phyloP scores from a whole-genome alignment of 2,888 invertebrate genomes.

The Apamea sordens region DNA sequence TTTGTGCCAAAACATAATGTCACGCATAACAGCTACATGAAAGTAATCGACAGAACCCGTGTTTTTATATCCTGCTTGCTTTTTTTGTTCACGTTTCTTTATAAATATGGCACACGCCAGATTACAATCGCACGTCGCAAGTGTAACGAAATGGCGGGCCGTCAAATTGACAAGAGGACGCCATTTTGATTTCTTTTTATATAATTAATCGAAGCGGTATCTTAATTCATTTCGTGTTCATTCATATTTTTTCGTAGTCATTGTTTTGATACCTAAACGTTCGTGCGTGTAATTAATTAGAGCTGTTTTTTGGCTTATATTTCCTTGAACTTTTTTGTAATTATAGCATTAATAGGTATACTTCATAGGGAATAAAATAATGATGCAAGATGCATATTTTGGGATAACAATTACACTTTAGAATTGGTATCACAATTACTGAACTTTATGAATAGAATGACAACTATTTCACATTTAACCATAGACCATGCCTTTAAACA shows the following conservation, averaged over 20 bases:
- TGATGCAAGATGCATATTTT: neutral
- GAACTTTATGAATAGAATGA: neutral
- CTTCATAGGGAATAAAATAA: neutral
- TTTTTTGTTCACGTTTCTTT: slow-evolving; percentile 35
- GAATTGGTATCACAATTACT: neutral
- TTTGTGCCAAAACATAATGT: neutral
- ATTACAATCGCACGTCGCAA: slow-evolving; percentile 56
- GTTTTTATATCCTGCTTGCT: neutral
- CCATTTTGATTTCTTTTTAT: slow-evolving; percentile 57
- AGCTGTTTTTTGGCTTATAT: neutral
- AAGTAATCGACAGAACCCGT: slow-evolving; percentile 39
- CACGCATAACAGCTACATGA: neutral
- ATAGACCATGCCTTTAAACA: neutral
- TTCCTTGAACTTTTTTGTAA: neutral
- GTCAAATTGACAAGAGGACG: slow-evolving; percentile 64
- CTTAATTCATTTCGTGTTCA: slow-evolving; percentile 25
- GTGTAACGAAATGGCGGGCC: slow-evolving; percentile 58
- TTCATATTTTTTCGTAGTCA: slow-evolving; percentile 31
- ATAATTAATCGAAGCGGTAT: slow-evolving; percentile 21
- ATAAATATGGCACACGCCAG: slow-evolving; percentile 47
- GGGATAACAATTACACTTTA: neutral
- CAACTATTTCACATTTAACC: neutral
- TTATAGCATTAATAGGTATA: neutral
- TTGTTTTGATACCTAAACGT: slow-evolving; percentile 25
- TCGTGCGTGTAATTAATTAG: slow-evolving; percentile 9